A percentile compares a stretch with the other conserved stretches of the same genome.
Conservation (phyloP, 2,113 vertebrate genomes). For the Chroicocephalus ridibundus region DNA sequence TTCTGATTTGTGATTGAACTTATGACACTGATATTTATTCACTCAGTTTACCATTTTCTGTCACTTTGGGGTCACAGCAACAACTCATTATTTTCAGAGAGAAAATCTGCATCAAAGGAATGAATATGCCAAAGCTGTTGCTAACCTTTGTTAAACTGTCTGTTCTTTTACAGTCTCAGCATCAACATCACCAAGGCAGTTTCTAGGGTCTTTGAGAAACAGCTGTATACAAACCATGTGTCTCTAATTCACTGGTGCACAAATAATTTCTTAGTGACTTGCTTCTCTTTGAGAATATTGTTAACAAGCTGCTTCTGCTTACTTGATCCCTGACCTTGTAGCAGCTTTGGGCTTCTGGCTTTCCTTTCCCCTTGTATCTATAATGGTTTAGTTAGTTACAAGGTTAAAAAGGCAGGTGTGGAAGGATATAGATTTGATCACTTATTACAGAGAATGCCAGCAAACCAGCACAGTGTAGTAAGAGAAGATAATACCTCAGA, state of each 20-base stretch:
- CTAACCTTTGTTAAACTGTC: background rate
- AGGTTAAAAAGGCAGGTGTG: background rate
- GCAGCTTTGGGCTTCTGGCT: background rate
- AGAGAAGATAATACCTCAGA: background rate
- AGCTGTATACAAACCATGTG: background rate
- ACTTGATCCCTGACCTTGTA: constrained; percentile 3
- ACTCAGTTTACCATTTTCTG: background rate
- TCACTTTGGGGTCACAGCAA: background rate
- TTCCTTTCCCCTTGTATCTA: background rate
- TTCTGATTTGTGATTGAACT: background rate
- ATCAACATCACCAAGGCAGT: background rate
- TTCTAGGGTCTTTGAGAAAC: background rate
- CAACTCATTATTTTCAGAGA: background rate
- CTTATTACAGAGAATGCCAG: background rate
- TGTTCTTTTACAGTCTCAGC: background rate
- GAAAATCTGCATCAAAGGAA: background rate
- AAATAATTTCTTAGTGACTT: background rate
- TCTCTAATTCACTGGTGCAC: background rate
- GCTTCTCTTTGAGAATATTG: background rate
- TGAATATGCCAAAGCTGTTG: background rate
- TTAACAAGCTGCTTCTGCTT: constrained; percentile 16
- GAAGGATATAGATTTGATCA: background rate
- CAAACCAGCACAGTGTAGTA: background rate
- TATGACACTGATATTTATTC: background rate
- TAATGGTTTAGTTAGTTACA: background rate